Conservation (phyloP, 2,113 vertebrate genomes). For the Ptychochromis oligacanthus region DNA sequence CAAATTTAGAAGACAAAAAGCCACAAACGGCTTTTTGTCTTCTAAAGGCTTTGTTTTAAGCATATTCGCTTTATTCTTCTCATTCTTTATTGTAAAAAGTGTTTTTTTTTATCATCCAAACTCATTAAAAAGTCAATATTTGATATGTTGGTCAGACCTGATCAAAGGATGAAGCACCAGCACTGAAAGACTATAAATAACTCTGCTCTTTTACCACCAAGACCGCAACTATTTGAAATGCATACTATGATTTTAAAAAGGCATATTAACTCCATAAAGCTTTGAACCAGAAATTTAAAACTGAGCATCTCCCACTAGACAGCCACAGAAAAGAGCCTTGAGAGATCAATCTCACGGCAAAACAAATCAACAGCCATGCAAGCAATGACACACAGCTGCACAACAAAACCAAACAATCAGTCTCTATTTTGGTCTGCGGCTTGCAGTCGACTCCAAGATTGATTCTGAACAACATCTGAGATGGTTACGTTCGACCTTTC, state of each 20-base stretch:
- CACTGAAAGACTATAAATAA: constrained; percentile 5
- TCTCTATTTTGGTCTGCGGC: constrained; percentile 33
- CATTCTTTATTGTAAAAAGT: background rate
- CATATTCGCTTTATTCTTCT: background rate
- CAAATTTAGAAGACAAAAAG: background rate
- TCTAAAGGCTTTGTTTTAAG: background rate
- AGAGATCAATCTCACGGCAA: constrained; percentile 40
- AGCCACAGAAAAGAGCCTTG: constrained; percentile 20
- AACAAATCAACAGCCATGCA: constrained; percentile 46
- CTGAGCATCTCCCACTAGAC: constrained; percentile 12
- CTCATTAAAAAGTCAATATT: background rate
- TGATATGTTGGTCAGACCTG: background rate
- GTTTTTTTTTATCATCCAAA: background rate
- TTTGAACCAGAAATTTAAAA: constrained; percentile 47
- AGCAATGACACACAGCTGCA: constrained; percentile 51
- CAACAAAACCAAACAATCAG: constrained; percentile 59
- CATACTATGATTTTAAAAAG: background rate
- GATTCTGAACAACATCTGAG: constrained; percentile 60
- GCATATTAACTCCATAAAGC: constrained; percentile 27
- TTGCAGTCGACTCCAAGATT: constrained; percentile 38
- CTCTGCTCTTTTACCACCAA: constrained; percentile 5
- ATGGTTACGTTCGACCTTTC: constrained; percentile 52
- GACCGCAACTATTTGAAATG: constrained; percentile 23
- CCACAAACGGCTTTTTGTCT: too few species aligned
- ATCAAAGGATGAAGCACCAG: background rate